A percentile compares a stretch with the other conserved stretches of the same genome.
Conservation (phyloP, 2,113 vertebrate species). For the Pseudopipra pipra region DNA sequence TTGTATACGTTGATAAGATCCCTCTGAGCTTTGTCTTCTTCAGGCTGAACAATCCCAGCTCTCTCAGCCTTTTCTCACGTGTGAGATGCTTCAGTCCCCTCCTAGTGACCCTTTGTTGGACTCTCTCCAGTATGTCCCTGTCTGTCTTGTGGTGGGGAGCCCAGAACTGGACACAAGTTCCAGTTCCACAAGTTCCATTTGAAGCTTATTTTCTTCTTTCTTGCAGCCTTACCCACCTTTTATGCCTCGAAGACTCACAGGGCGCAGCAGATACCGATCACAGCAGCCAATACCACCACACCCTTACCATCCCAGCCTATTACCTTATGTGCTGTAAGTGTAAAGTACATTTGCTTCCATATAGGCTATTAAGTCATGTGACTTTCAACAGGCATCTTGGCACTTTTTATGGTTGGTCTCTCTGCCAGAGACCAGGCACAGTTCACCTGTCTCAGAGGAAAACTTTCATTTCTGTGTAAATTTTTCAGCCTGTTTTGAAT, state of each 20-base stretch:
- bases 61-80: neutral
- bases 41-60: neutral
- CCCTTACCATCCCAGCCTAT: conserved; percentile 93
- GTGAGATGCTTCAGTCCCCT: neutral
- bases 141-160: neutral
- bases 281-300: conserved; percentile 91
- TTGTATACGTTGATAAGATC: neutral
- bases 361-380: neutral
- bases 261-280: conserved; percentile 89
- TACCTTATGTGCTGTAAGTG: conserved; percentile 96
- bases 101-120: neutral
- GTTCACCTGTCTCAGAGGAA: neutral
- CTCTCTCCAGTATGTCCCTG: neutral
- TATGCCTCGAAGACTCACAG: conserved; percentile 91
- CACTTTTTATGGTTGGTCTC: neutral
- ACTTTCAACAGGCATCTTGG: neutral
- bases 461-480: neutral
- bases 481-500: neutral
- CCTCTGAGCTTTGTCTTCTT: neutral
- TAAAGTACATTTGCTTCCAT: conserved; percentile 27
- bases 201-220: conserved; percentile 39
- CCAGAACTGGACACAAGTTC: neutral
- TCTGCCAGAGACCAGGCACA: neutral
- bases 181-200: neutral
- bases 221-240: conserved; percentile 91